Evolutionary conservation across 2,888 invertebrate genomes (phyloP), one percentile per base, ranked within the genome.

Genomic region (Mimas tiliae): DNA sequence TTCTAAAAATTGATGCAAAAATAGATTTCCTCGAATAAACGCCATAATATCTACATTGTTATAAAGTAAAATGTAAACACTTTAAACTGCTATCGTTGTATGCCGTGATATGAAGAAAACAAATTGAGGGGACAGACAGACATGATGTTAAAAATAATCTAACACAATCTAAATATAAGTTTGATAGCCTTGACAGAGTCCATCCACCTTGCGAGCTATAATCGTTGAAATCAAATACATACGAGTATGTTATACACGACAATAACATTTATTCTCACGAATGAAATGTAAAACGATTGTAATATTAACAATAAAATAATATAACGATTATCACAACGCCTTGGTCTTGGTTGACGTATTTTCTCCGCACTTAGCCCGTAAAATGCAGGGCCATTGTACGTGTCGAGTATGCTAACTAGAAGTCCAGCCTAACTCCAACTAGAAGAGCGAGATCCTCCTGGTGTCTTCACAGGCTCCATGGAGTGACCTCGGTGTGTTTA

Each of bases 131-230:
- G 58, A 55, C 42, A 11, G 19, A 58, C 19, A 58, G 38, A 42
- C 58, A 16, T 55, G 16, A 38, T 38, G 58, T 58, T 58, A 19
- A 58, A 58, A 58, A 58, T 58, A 58, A 42, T 58, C 16, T 38
- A 34, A 38, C 34, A 19, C 8, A 16, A 19, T 58, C 58, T 58
- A 58, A 16, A 58, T 42, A 38, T 58, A 58, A 19, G 19, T 58
- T 58, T 58, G 62, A 64, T 74, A 70, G 70, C 77, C 79, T 78
- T 78, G 79, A 73, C 68, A 72, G 71, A 74, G 71, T 72, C 66
- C 68, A 72, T 67, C 63, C 64, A 66, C 65, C 70, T 58, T 58
- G 19, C 19, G 65, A 69, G 68, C 42, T 62, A 65, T 68, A 50
- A 71, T 69, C 65, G 53, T 68, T 75, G 69, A 67, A 34, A 34